Conservation (phyloP, 2,113 vertebrate species). For the Trachemys scripta region DNA sequence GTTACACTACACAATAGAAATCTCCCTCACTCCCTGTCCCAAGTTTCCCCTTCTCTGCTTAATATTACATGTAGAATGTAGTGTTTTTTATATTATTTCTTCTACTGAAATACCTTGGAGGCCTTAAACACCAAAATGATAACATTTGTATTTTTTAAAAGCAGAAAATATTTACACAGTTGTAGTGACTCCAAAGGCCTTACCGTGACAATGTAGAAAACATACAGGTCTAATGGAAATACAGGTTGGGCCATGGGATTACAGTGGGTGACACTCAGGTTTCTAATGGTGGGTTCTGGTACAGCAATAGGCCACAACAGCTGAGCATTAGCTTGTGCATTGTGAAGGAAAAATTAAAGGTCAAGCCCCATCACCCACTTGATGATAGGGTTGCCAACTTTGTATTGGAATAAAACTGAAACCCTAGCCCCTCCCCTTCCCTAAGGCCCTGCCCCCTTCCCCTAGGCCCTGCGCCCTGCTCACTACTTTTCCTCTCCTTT, state of each 20-base stretch:
- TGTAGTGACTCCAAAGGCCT: neutral
- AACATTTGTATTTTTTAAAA: neutral
- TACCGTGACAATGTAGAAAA: neutral
- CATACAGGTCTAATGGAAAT: neutral
- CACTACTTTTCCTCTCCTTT: too few species aligned
- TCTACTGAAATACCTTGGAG: neutral
- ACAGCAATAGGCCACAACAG: neutral
- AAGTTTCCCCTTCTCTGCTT: rapidly evolving
- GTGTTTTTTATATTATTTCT: neutral
- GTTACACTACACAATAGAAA: neutral
- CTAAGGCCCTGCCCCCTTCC: too few species aligned
- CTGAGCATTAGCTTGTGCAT: neutral
- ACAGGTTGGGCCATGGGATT: neutral
- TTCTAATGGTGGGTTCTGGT: neutral
- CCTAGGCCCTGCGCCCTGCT: too few species aligned
- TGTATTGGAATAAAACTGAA: too few species aligned
- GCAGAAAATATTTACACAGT: neutral
- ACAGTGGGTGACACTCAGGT: neutral
- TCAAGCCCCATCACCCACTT: neutral
- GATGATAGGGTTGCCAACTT: neutral
- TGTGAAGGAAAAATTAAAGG: neutral
- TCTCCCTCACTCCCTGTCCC: neutral
- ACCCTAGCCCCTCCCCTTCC: too few species aligned
- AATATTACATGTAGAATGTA: neutral
- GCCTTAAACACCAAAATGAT: neutral